Percentiles rank a stretch among this genome's conserved stretches.
phyloP scores from a whole-genome alignment of 92 coral and sea anemone genomes.

The Epizoanthus rinbou region DNA sequence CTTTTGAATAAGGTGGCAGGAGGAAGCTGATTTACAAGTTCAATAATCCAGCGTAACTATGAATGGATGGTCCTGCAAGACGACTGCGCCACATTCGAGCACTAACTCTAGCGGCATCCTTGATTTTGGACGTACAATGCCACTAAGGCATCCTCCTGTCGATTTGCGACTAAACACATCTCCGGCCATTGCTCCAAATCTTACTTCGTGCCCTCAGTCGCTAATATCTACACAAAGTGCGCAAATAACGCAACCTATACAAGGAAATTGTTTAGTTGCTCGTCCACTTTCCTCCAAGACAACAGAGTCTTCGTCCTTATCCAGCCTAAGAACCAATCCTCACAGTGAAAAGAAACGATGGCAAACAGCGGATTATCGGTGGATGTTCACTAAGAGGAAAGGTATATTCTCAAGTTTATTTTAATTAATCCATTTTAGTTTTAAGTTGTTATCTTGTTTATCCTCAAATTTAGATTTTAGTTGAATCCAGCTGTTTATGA shows the following conservation, averaged over 20 bases:
- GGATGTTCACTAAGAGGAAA: constrained; percentile 98
- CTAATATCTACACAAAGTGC: constrained; percentile 23
- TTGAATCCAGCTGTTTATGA: not conserved
- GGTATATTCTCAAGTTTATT: constrained; percentile 50
- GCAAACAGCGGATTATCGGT: constrained; percentile 97
- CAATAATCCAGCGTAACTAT: constrained; percentile 29
- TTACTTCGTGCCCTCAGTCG: constrained; percentile 42
- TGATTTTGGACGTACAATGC: constrained; percentile 71
- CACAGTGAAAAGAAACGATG: constrained; percentile 91
- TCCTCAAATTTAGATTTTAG: not conserved
- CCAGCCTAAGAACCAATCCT: constrained; percentile 34
- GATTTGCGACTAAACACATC: constrained; percentile 40
- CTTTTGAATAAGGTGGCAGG: not conserved
- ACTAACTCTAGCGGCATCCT: constrained; percentile 1
- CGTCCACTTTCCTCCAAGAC: constrained; percentile 24
- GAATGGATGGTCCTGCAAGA: constrained; percentile 79
- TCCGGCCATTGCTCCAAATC: constrained; percentile 35
- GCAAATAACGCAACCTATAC: constrained; percentile 36
- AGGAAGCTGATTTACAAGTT: not conserved
- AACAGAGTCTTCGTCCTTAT: constrained; percentile 26
- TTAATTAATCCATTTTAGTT: not conserved
- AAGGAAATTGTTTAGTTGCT: constrained; percentile 1
- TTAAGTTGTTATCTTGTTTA: not conserved
- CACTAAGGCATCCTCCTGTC: no score
- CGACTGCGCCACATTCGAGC: constrained; percentile 59